Conservation (phyloP, 2,888 invertebrate genomes). For the Drosophila conformis region DNA sequence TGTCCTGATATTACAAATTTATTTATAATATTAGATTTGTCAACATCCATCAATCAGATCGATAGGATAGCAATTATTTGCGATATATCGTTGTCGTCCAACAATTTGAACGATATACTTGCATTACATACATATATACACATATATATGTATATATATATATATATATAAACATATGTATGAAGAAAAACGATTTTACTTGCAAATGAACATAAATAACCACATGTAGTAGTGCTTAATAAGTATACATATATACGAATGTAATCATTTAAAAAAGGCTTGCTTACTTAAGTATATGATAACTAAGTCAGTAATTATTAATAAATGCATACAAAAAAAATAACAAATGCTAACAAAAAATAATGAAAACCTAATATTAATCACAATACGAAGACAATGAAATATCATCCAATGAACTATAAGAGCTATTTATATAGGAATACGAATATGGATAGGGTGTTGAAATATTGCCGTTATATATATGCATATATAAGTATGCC, state of each 20-base stretch:
- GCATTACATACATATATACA: background rate
- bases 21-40: background rate
- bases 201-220: background rate
- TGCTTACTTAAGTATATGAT: slow-evolving; percentile 16
- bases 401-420: slow-evolving; percentile 75
- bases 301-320: slow-evolving; percentile 3
- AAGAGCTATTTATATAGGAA: slow-evolving; percentile 65
- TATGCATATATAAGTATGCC: slow-evolving; percentile 26
- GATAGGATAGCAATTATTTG: background rate
- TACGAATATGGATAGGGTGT: slow-evolving; percentile 50
- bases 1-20: slow-evolving; percentile 1
- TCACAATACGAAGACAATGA: slow-evolving; percentile 76
- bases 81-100: slow-evolving; percentile 9
- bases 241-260: slow-evolving; percentile 4
- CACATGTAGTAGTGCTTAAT: slow-evolving; percentile 7
- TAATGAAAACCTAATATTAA: slow-evolving; percentile 34
- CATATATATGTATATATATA: background rate
- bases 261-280: slow-evolving; percentile 7
- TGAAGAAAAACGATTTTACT: background rate
- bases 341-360: slow-evolving; percentile 22
- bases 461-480: slow-evolving; percentile 56
- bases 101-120: background rate
- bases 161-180: background rate
- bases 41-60: slow-evolving; percentile 5
- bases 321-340: slow-evolving; percentile 12